Conservation (phyloP, 2,113 vertebrate species). For the Aythya baeri region DNA sequence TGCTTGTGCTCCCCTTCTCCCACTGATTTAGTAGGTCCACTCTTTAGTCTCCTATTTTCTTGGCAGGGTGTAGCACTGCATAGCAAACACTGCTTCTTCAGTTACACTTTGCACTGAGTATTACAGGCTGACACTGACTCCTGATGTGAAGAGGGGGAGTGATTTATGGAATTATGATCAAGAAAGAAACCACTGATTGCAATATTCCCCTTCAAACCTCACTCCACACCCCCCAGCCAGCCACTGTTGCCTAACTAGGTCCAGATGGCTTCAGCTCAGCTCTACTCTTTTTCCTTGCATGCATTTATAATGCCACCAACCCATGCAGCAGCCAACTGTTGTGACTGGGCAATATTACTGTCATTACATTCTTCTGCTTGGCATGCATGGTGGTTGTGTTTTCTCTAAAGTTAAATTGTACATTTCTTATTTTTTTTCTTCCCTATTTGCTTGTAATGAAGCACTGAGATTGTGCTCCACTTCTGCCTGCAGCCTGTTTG, state of each 20-base stretch:
- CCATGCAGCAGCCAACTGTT: not conserved
- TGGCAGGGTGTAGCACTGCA: not conserved
- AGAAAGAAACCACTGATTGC: not conserved
- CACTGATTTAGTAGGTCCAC: not conserved
- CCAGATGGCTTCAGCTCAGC: slow-evolving; percentile 43
- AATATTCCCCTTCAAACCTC: slow-evolving; percentile 20
- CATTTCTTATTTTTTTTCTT: slow-evolving; percentile 6
- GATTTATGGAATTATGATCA: not conserved
- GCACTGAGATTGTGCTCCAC: not conserved
- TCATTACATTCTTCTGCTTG: not conserved
- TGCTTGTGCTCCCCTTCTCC: not conserved
- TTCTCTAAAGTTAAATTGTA: not conserved
- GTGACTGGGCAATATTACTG: not conserved
- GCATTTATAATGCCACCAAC: slow-evolving; percentile 23
- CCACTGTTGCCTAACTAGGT: not conserved
- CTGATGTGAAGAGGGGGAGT: not conserved
- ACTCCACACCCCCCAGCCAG: not conserved
- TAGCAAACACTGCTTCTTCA: not conserved
- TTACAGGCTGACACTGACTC: not conserved
- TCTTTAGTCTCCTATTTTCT: not conserved
- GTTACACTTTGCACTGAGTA: not conserved
- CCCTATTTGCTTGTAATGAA: not conserved
- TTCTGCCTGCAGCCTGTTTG: not conserved
- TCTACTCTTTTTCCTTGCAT: not conserved
- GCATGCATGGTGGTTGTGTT: accelerated